Percentiles rank a stretch among this genome's conserved stretches.
These are phyloP conservation scores for Oophaga pumilio DNA, from an alignment of 2,113 vertebrate genomes.

Conservation along the genomic window DNA sequence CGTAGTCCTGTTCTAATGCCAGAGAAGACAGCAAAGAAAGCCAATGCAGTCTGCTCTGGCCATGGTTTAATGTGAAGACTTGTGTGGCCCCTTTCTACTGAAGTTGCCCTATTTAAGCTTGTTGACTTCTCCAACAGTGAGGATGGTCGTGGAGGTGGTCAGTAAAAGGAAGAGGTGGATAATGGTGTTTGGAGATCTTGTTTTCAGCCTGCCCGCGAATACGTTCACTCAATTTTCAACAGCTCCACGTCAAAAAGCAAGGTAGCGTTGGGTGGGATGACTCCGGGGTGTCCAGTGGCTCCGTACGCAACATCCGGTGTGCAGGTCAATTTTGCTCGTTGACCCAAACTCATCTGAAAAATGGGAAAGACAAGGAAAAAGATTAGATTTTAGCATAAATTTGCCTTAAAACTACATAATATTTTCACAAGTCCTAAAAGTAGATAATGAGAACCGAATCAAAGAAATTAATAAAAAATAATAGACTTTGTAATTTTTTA, in stretches of 20 bases:
- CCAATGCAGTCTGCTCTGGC: conserved; percentile 12
- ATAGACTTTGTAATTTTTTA: no score
- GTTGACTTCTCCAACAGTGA: conserved; percentile 23
- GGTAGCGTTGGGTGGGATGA: conserved; percentile 96
- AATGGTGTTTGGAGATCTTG: conserved; percentile 60
- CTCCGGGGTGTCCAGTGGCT: conserved; percentile 91
- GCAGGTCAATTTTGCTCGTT: conserved; percentile 96
- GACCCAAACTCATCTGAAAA: conserved; percentile 94
- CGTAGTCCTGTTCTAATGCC: conserved; percentile 45
- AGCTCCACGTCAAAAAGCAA: conserved; percentile 98
- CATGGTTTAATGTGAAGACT: conserved; percentile 58
- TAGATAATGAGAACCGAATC: no score
- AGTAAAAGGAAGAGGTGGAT: conserved; percentile 62
- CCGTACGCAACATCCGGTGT: conserved; percentile 97
- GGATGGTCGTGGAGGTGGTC: conserved; percentile 58
- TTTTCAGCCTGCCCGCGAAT: conserved; percentile 53
- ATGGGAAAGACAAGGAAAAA: not conserved
- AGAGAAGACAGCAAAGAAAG: conserved; percentile 59
- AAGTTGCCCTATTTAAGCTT: not conserved
- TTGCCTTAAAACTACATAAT: no score
- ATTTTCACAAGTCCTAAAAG: no score
- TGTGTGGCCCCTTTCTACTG: conserved; percentile 35
- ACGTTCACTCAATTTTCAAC: conserved; percentile 90
- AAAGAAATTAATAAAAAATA: no score
- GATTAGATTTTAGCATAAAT: not conserved